Percentiles rank a stretch among this genome's conserved stretches.
These are phyloP conservation scores for Hydrozoanthus tunicans DNA, from an alignment of 64 coral and sea anemone species.

Conservation along the genomic window DNA sequence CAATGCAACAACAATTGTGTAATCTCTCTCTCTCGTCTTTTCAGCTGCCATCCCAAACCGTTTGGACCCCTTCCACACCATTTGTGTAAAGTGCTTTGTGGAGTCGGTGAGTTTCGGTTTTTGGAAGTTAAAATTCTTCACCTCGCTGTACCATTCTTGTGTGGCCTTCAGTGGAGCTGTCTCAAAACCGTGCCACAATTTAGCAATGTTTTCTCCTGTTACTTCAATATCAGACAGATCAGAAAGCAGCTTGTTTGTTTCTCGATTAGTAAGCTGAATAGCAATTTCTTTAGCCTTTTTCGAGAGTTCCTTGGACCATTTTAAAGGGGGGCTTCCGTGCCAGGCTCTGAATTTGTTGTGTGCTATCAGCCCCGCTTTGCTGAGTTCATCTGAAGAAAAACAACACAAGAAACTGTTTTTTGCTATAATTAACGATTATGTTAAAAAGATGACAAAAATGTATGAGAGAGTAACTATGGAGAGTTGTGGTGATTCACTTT, in stretches of 20 bases:
- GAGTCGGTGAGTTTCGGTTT: constrained; percentile 53
- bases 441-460: not conserved
- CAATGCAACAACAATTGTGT: constrained; percentile 78
- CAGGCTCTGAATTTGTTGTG: constrained; percentile 90
- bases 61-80: constrained; percentile 80
- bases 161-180: constrained; percentile 79
- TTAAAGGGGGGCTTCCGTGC: constrained; percentile 78
- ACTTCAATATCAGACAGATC: constrained; percentile 41
- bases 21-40: constrained; percentile 51
- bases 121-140: constrained; percentile 72
- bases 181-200: constrained; percentile 55
- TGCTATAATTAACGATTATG: not conserved
- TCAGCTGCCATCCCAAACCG: constrained; percentile 76
- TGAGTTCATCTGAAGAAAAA: constrained; percentile 66
- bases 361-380: constrained; percentile 77
- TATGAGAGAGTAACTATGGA: not conserved
- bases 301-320: constrained; percentile 71
- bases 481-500: not conserved
- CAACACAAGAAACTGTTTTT: not conserved
- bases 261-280: constrained; percentile 50
- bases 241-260: constrained; percentile 16
- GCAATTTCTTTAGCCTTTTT: constrained; percentile 75
- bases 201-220: constrained; percentile 80
- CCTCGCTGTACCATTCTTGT: constrained; percentile 81
- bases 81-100: constrained; percentile 80